Conservation (phyloP, 2,113 vertebrate species). For the Solea solea region DNA sequence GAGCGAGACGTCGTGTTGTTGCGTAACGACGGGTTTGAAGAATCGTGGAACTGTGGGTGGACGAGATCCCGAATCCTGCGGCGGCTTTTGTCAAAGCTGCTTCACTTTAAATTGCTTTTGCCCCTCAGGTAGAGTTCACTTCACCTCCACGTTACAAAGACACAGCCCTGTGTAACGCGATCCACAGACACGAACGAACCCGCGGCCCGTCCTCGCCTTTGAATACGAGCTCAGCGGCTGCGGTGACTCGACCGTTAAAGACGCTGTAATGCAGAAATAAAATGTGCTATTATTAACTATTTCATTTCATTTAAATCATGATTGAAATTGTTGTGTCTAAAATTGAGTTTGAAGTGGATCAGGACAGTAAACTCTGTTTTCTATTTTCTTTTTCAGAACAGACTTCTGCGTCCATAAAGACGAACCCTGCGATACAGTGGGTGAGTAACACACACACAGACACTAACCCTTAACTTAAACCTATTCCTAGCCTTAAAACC, state of each 20-base stretch:
- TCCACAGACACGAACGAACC: not conserved
- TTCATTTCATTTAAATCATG: too few species aligned
- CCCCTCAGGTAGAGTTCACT: not conserved
- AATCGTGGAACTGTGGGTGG: not conserved
- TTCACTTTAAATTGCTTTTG: not conserved
- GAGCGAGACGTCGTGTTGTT: not conserved
- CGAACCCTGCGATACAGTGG: constrained; percentile 97
- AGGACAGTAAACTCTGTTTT: not conserved
- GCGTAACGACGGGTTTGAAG: not conserved
- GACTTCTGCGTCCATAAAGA: constrained; percentile 99
- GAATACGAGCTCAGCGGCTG: not conserved
- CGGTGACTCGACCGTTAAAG: too few species aligned
- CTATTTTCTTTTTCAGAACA: constrained; percentile 85
- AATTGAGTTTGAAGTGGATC: not conserved
- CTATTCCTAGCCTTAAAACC: too few species aligned
- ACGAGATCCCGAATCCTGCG: not conserved
- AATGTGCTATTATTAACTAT: too few species aligned
- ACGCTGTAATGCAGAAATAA: too few species aligned
- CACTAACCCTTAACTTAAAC: not conserved
- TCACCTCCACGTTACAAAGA: not conserved
- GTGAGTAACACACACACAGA: constrained; percentile 77
- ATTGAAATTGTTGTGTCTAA: too few species aligned
- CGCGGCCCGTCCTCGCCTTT: not conserved
- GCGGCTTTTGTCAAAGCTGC: not conserved
- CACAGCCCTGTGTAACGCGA: not conserved